Conservation (phyloP, 2,113 vertebrate species). For the Lophura nycthemera region DNA sequence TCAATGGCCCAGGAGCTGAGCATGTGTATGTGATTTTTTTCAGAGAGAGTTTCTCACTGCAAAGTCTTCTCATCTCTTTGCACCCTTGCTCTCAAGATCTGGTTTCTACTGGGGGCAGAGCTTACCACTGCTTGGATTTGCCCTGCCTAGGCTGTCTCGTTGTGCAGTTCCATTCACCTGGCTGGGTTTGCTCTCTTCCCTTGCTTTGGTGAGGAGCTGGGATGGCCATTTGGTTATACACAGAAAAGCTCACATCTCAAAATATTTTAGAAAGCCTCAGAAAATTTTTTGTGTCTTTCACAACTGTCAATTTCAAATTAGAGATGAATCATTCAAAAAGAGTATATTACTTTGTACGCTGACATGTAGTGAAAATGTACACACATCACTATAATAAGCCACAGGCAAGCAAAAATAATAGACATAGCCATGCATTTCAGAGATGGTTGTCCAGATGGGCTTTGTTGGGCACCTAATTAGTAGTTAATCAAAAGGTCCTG, state of each 20-base stretch:
- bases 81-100: not conserved
- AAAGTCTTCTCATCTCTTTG: not conserved
- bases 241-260: not conserved
- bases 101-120: not conserved
- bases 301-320: not conserved
- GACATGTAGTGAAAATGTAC: not conserved
- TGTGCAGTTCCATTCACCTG: not conserved
- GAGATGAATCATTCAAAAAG: not conserved
- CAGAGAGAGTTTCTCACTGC: not conserved
- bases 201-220: not conserved
- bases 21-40: not conserved
- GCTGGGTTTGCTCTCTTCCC: not conserved
- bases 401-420: not conserved
- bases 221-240: fast-evolving
- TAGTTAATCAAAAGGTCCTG: constrained; percentile 50
- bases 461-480: constrained; percentile 49
- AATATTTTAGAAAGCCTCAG: not conserved
- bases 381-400: not conserved
- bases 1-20: not conserved
- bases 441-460: constrained; percentile 37
- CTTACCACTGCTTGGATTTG: not conserved
- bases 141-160: not conserved
- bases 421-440: not conserved
- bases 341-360: not conserved
- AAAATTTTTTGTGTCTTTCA: not conserved